A percentile compares a stretch with the other conserved stretches of the same genome.
phyloP scores from a whole-genome alignment of 1,140 invertebrate species.

The Magallana ariakensis region DNA sequence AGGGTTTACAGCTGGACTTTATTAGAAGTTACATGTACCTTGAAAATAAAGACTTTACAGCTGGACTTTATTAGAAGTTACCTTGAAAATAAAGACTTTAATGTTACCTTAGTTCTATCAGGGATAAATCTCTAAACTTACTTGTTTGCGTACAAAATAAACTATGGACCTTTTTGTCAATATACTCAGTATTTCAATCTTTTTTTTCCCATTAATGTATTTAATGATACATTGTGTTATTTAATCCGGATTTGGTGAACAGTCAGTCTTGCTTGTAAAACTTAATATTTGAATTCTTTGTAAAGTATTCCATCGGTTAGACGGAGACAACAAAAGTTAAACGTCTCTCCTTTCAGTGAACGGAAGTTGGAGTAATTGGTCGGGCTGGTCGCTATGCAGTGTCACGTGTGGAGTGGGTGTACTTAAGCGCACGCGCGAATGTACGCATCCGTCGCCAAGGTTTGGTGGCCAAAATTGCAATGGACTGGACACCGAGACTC shows the following conservation, averaged over 20 bases:
- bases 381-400: constrained; percentile 63
- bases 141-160: not conserved
- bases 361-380: constrained; percentile 69
- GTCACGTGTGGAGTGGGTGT: constrained; percentile 62
- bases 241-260: not conserved
- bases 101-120: too few species aligned
- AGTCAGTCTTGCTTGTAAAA: not conserved
- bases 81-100: too few species aligned
- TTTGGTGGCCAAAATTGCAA: constrained; percentile 63
- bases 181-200: not conserved
- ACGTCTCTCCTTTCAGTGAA: constrained; percentile 17
- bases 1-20: too few species aligned
- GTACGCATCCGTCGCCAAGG: constrained; percentile 60
- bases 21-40: too few species aligned
- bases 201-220: not conserved
- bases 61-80: too few species aligned
- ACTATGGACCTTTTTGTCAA: not conserved
- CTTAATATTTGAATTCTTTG: not conserved
- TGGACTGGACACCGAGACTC: constrained; percentile 31
- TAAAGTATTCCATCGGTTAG: not conserved
- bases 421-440: constrained; percentile 55
- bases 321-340: too few species aligned
- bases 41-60: too few species aligned
- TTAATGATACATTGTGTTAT: not conserved
- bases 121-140: too few species aligned